A percentile compares a stretch with the other conserved stretches of the same genome.
These are phyloP conservation scores for Coilia nasus DNA, from an alignment of 2,797 vertebrate species.

Conservation along the genomic window DNA sequence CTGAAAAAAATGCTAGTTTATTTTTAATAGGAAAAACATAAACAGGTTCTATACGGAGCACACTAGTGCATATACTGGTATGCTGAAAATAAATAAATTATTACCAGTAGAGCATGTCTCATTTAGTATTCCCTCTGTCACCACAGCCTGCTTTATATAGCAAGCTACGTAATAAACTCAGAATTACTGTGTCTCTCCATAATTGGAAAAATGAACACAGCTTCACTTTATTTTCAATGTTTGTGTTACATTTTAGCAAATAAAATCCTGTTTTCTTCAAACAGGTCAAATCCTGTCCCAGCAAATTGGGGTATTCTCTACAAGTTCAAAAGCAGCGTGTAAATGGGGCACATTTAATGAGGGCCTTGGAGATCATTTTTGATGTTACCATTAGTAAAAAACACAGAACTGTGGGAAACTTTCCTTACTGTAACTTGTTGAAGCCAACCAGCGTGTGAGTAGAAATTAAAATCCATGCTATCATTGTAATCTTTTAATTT, in stretches of 20 bases:
- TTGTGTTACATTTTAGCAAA: slow-evolving; percentile 25
- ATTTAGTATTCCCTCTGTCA: background rate
- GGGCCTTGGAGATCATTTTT: slow-evolving; percentile 67
- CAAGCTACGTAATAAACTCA: background rate
- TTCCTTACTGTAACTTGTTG: slow-evolving; percentile 52
- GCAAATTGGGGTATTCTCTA: slow-evolving; percentile 50
- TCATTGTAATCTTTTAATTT: slow-evolving; percentile 53
- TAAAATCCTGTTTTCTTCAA: slow-evolving; percentile 42
- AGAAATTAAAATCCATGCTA: slow-evolving; percentile 16
- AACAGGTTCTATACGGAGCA: background rate
- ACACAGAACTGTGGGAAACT: slow-evolving; percentile 59
- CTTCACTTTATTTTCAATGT: slow-evolving; percentile 12
- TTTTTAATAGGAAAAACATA: background rate
- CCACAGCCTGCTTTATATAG: background rate
- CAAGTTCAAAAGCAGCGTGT: slow-evolving; percentile 46
- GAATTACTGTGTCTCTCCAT: background rate
- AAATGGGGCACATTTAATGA: slow-evolving; percentile 66
- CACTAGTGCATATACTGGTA: background rate
- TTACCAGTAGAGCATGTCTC: slow-evolving; percentile 1
- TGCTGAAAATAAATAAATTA: background rate
- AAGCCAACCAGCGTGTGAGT: slow-evolving; percentile 62
- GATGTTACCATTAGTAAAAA: slow-evolving; percentile 66
- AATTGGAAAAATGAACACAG: slow-evolving; percentile 18
- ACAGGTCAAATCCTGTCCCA: slow-evolving; percentile 41
- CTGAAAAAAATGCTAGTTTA: background rate